phyloP scores from a whole-genome alignment of 2,888 invertebrate genomes.

The Drosophila austrosaltans region DNA sequence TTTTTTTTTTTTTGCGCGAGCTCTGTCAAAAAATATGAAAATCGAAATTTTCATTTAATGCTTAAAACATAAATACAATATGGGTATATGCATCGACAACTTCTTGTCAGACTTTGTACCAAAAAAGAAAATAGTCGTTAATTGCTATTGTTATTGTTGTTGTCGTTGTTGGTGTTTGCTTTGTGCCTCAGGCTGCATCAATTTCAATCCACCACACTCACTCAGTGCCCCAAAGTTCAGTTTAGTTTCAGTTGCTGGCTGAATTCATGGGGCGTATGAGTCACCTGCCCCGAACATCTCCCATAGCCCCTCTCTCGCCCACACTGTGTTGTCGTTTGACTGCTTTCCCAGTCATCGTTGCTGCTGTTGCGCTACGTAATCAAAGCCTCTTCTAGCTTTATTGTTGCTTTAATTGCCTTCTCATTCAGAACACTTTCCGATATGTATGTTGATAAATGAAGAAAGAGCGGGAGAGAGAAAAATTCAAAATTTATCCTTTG shows the following conservation, averaged over 20 bases:
- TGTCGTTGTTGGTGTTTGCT: conserved; percentile 1
- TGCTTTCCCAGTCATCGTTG: conserved; percentile 48
- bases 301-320: conserved; percentile 43
- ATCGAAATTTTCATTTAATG: neutral
- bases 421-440: conserved; percentile 15
- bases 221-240: conserved; percentile 11
- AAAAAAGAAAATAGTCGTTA: conserved; percentile 35
- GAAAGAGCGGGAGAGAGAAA: conserved; percentile 32
- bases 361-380: conserved; percentile 67
- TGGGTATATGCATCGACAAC: conserved; percentile 23
- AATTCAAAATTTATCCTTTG: conserved; percentile 31
- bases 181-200: conserved; percentile 19
- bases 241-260: conserved; percentile 18
- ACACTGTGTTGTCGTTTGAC: conserved; percentile 66
- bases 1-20: neutral
- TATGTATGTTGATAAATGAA: conserved; percentile 29
- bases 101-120: conserved; percentile 43
- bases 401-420: conserved; percentile 37
- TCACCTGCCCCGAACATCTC: conserved; percentile 71
- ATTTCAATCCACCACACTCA: neutral
- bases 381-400: conserved; percentile 59
- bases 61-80: conserved; percentile 5
- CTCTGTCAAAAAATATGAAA: conserved; percentile 3
- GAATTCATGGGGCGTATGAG: conserved; percentile 79
- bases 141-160: conserved; percentile 32